Base-by-base conservation (phyloP, 2,888 invertebrate species). In the Tineola bisselliella region DNA sequence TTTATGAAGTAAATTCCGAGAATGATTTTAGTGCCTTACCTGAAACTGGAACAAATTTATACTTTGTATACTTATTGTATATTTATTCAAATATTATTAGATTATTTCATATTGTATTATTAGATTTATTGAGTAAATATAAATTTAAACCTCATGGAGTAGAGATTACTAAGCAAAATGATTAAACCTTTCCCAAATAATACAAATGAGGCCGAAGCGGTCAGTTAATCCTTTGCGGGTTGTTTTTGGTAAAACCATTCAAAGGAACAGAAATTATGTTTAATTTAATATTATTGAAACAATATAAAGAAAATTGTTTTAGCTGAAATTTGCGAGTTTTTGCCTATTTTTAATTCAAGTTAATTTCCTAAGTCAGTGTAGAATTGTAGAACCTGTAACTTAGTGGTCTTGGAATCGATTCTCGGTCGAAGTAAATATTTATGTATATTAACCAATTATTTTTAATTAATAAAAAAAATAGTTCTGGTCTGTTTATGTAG, bases 221-320 rank as follows among this genome's bases (percentile, higher is more conserved):
- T 38, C 38, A 12, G 38, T 38, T 38, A 48, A 48, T 17, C 48
- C 17, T 48, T 48, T 48, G 48, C 4, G 48, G 48, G 48, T 48
- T 48, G 48, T 48, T 48, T 48, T 48, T 15, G 15, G 1, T 48
- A n/a, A 17, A 48, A 8, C 4, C 13, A 48, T 48, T 48, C 17
- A 48, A 48, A 48, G 38, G 17, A 54, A 25, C 54, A 54, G 25
- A 54, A 54, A 25, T 18, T 25, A 54, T 54, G 19, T 54, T 18
- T 18, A 54, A 54, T 54, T 54, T 25, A 54, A 54, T 54, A 25
- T 54, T 48, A 11, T 48, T 54, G 25, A 12, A 25, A 54, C 54
- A 54, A 54, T 54, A 54, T 25, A 54, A 54, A 54, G 54, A 8
- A 48, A 25, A 54, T 54, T 54, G 54, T 54, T 54, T 54, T 54